Evolutionary conservation across 1,140 invertebrate genomes (phyloP).

Genomic region (Heliconius melpomene): DNA sequence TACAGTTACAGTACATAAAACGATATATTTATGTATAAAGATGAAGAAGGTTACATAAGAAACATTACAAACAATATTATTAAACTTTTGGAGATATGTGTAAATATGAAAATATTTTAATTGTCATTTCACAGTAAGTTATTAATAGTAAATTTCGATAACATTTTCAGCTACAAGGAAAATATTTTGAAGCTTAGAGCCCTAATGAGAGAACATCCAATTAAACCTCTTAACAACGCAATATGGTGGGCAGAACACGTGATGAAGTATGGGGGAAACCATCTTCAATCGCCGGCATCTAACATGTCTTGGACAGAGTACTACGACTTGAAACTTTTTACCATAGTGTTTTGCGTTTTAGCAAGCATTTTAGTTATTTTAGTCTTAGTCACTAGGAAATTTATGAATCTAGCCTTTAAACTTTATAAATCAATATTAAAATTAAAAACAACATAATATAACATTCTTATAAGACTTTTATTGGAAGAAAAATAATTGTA

Average conservation of each 20-base stretch:
- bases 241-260: slow-evolving; percentile 83
- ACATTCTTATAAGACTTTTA: background rate
- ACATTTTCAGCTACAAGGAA: slow-evolving; percentile 34
- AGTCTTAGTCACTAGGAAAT: background rate
- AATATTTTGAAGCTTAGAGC: slow-evolving; percentile 33
- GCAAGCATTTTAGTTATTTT: slow-evolving; percentile 11
- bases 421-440: slow-evolving; percentile 21
- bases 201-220: slow-evolving; percentile 40
- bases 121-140: too few species aligned
- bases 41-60: too few species aligned
- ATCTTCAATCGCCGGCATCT: slow-evolving; percentile 62
- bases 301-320: slow-evolving; percentile 49
- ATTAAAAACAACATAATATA: slow-evolving; percentile 5
- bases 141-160: too few species aligned
- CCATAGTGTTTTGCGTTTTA: slow-evolving; percentile 29
- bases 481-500: too few species aligned
- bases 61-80: too few species aligned
- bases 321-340: slow-evolving; percentile 39
- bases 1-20: too few species aligned
- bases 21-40: too few species aligned
- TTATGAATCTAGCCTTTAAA: slow-evolving; percentile 20
- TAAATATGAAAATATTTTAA: too few species aligned
- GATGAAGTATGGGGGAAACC: slow-evolving; percentile 75
- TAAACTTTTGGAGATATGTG: too few species aligned
- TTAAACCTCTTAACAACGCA: slow-evolving; percentile 58